phyloP scores from a whole-genome alignment of 2,797 vertebrate species.

The Podarcis siculus region DNA sequence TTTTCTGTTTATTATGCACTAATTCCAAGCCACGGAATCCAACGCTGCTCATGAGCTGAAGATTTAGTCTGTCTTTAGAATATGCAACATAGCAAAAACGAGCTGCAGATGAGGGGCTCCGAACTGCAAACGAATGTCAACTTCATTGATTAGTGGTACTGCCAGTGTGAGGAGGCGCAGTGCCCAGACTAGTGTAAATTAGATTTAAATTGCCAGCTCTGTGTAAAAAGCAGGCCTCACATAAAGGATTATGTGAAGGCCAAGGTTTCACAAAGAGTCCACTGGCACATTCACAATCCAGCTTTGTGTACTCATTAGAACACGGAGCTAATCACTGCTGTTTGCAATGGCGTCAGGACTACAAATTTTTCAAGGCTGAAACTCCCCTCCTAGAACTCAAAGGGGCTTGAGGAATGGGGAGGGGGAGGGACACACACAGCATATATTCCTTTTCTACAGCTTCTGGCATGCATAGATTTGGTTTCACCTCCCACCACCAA shows the following conservation, averaged over 20 bases:
- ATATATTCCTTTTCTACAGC: slow-evolving; percentile 47
- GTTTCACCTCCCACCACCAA: background rate
- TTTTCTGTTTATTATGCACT: slow-evolving; percentile 54
- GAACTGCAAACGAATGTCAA: slow-evolving; percentile 55
- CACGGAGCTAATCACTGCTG: slow-evolving; percentile 68
- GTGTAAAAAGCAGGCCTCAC: slow-evolving; percentile 61
- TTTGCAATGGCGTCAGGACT: slow-evolving; percentile 64
- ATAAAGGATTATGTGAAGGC: slow-evolving; percentile 69
- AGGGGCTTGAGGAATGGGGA: background rate
- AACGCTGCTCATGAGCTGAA: slow-evolving; percentile 65
- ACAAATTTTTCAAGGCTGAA: slow-evolving; percentile 63
- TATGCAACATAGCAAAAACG: background rate
- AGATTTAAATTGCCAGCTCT: slow-evolving; percentile 69
- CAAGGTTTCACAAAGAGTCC: slow-evolving; percentile 68
- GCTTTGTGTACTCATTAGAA: slow-evolving; percentile 73
- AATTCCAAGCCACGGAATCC: slow-evolving; percentile 37
- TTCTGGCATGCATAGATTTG: slow-evolving; percentile 37
- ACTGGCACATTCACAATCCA: slow-evolving; percentile 70
- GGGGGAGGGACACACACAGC: slow-evolving; percentile 53
- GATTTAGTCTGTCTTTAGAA: slow-evolving; percentile 59
- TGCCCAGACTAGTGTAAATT: slow-evolving; percentile 61
- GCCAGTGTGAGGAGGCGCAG: slow-evolving; percentile 59
- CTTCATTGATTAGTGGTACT: slow-evolving; percentile 63
- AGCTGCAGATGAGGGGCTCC: slow-evolving; percentile 47
- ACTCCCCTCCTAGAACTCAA: slow-evolving; percentile 55